A percentile compares a stretch with the other conserved stretches of the same genome.
phyloP scores from a whole-genome alignment of 2,888 invertebrate genomes.

The Drosophila pegasa region DNA sequence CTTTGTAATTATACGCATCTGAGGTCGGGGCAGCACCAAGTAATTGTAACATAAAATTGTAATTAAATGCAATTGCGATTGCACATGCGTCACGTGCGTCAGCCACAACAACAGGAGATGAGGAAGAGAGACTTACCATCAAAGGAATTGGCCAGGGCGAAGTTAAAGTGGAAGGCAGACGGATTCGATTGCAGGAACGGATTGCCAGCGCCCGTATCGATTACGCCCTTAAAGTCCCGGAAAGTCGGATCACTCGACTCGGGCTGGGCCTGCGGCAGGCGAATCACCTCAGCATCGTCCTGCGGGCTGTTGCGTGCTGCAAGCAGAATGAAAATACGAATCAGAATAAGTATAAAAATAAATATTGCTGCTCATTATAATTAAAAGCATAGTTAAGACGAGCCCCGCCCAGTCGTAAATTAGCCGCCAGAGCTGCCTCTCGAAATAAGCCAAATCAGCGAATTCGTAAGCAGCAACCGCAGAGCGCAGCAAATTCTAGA shows the following conservation, averaged over 20 bases:
- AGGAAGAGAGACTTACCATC: conserved; percentile 81
- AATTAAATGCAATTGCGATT: conserved; percentile 72
- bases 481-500: conserved; percentile 17
- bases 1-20: conserved; percentile 45
- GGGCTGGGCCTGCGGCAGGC: conserved; percentile 60
- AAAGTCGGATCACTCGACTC: conserved; percentile 66
- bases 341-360: conserved; percentile 20
- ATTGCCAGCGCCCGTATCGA: conserved; percentile 83
- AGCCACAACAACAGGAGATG: conserved; percentile 9
- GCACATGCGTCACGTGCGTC: conserved; percentile 41
- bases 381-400: conserved; percentile 24
- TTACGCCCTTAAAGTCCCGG: conserved; percentile 81
- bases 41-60: conserved; percentile 68
- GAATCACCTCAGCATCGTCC: conserved; percentile 82
- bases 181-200: conserved; percentile 82
- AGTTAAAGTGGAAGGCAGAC: conserved; percentile 74
- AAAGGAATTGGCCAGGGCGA: conserved; percentile 83
- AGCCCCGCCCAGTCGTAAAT: conserved; percentile 28
- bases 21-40: neutral
- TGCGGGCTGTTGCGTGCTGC: conserved; percentile 77
- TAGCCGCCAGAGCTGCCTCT: conserved; percentile 28
- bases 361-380: conserved; percentile 54
- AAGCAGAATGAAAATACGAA: conserved; percentile 26
- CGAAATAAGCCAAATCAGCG: conserved; percentile 66
- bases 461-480: conserved; percentile 32